Conservation (phyloP, 1,140 invertebrate species). For the Acromyrmex charruanus region DNA sequence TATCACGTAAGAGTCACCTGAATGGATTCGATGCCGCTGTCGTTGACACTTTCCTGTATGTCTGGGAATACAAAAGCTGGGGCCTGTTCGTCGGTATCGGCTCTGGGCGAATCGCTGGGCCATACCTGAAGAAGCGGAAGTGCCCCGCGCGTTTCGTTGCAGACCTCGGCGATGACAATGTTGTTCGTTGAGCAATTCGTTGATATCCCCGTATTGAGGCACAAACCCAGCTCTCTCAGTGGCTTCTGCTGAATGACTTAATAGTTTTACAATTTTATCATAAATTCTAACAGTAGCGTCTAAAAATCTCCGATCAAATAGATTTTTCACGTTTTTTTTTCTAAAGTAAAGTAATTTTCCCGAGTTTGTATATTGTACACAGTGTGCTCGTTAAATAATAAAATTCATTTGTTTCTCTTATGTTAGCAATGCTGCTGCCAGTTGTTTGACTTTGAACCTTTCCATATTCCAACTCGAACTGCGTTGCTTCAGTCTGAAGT, state of each 20-base stretch:
- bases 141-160: constrained; percentile 80
- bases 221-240: constrained; percentile 87
- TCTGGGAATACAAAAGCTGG: constrained; percentile 89
- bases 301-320: no score
- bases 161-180: constrained; percentile 80
- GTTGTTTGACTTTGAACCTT: no score
- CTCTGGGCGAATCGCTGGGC: constrained; percentile 90
- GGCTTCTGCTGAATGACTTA: constrained; percentile 85
- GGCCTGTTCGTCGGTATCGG: constrained; percentile 90
- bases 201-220: constrained; percentile 86
- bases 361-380: no score
- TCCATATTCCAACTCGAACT: no score
- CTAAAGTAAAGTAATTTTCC: no score
- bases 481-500: no score
- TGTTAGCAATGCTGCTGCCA: no score
- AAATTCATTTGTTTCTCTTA: no score
- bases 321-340: no score
- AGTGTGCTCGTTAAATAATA: no score
- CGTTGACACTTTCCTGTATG: constrained; percentile 82
- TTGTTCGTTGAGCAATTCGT: constrained; percentile 80
- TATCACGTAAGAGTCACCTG: constrained; percentile 84
- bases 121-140: constrained; percentile 90
- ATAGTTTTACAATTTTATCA: neutral
- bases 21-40: constrained; percentile 90
- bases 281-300: neutral